Conservation (phyloP, 1,140 invertebrate genomes). For the Sitophilus oryzae region DNA sequence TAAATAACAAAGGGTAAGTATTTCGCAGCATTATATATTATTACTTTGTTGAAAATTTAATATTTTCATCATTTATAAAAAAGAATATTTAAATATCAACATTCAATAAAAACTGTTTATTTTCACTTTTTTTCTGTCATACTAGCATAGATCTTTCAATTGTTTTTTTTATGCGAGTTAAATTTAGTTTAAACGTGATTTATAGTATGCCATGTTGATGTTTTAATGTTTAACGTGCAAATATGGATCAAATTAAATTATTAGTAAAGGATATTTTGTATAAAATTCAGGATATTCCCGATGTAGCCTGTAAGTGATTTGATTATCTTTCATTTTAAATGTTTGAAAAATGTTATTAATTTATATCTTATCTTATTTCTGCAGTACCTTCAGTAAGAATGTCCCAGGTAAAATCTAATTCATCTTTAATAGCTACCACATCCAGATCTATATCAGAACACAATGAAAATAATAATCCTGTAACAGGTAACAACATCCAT, state of each 20-base stretch:
- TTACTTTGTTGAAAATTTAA: no score
- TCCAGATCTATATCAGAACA: slow-evolving; percentile 1
- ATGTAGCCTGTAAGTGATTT: slow-evolving; percentile 14
- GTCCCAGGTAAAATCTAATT: slow-evolving; percentile 6
- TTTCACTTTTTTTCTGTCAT: neutral
- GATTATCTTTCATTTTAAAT: neutral
- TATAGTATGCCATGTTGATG: no score
- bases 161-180: no score
- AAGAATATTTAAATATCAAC: no score
- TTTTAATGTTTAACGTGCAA: no score
- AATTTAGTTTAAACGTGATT: no score
- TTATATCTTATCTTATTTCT: neutral
- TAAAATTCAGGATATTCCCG: slow-evolving; percentile 21
- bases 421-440: neutral
- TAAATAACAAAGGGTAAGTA: no score
- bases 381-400: slow-evolving; percentile 10
- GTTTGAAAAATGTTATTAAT: neutral
- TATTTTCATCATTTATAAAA: no score
- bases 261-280: slow-evolving; percentile 18
- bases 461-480: neutral
- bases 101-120: no score
- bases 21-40: no score
- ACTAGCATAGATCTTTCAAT: no score
- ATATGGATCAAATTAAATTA: slow-evolving; percentile 19
- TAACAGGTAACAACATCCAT: neutral